phyloP scores from a whole-genome alignment of 2,888 invertebrate species.

The Odontothrips loti region DNA sequence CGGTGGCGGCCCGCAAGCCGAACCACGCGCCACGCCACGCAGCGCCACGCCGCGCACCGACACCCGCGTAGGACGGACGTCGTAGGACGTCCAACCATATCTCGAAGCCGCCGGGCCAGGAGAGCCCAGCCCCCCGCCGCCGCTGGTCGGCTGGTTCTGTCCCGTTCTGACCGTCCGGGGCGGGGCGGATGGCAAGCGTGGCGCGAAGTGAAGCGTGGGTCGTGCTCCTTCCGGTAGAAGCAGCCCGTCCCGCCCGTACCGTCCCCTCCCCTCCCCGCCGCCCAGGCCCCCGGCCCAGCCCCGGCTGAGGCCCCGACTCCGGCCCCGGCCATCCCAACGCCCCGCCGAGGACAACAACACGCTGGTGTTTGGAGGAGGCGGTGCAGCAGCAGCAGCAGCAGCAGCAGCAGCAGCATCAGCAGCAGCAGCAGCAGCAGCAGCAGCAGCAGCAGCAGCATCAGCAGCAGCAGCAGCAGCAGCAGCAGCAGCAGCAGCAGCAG shows the following conservation, averaged over 20 bases:
- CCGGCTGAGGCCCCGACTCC: not conserved
- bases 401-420: too few relatives aligned
- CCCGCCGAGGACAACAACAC: too few relatives aligned
- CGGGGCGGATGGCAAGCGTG: constrained; percentile 6
- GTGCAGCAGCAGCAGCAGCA: too few relatives aligned
- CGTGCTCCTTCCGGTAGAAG: constrained; percentile 7
- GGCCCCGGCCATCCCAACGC: not conserved
- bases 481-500: too few relatives aligned
- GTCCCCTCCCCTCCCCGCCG: not conserved
- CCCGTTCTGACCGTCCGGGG: not conserved
- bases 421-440: too few relatives aligned
- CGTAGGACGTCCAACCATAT: not conserved
- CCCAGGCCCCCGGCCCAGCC: not conserved
- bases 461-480: too few relatives aligned
- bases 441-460: too few relatives aligned
- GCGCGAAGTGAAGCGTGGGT: not conserved
- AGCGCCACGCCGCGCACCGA: not conserved
- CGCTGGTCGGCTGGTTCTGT: not conserved
- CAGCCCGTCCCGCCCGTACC: not conserved
- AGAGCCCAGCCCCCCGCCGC: not conserved
- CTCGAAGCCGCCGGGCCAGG: not conserved
- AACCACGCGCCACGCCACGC: not conserved
- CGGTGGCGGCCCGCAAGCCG: not conserved
- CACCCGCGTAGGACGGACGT: constrained; percentile 6
- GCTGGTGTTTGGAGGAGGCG: too few relatives aligned